Percentiles rank a stretch among this genome's conserved stretches.
Evolutionary conservation across 2,113 vertebrate genomes (phyloP).

Genomic region (Orycteropus afer): DNA sequence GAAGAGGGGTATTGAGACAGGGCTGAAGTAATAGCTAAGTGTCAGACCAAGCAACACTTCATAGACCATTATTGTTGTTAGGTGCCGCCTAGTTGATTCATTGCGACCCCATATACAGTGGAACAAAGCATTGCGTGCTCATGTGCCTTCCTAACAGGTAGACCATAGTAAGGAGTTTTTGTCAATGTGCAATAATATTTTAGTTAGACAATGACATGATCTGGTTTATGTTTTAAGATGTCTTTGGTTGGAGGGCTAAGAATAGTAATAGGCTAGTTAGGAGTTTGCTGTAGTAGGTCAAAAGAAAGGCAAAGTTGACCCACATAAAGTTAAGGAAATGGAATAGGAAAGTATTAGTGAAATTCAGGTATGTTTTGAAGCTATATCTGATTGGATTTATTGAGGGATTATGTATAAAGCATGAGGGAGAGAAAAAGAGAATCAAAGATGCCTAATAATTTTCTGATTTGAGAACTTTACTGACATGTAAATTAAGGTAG

Average conservation of each 20-base stretch:
- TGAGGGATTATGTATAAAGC: neutral
- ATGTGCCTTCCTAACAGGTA: too few species aligned
- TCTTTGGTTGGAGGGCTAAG: neutral
- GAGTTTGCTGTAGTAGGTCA: neutral
- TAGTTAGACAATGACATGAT: neutral
- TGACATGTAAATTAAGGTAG: neutral
- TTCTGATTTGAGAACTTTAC: slow-evolving; percentile 12
- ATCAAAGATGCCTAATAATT: neutral
- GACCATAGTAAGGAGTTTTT: neutral
- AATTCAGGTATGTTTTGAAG: neutral
- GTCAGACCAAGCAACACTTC: neutral
- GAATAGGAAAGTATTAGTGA: neutral
- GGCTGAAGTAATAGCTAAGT: neutral
- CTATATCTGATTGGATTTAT: neutral
- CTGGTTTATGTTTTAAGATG: neutral
- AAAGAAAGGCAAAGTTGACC: neutral
- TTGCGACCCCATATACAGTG: too few species aligned
- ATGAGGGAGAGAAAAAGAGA: neutral
- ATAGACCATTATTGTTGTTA: rapidly evolving
- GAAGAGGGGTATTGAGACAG: neutral
- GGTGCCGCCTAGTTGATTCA: neutral
- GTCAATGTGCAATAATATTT: neutral
- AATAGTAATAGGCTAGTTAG: neutral
- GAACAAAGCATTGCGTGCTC: too few species aligned
- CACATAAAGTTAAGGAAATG: neutral